A percentile compares a stretch with the other conserved stretches of the same genome.
These are phyloP conservation scores for Nesoenas mayeri DNA, from an alignment of 2,113 vertebrate genomes.

Conservation along the genomic window DNA sequence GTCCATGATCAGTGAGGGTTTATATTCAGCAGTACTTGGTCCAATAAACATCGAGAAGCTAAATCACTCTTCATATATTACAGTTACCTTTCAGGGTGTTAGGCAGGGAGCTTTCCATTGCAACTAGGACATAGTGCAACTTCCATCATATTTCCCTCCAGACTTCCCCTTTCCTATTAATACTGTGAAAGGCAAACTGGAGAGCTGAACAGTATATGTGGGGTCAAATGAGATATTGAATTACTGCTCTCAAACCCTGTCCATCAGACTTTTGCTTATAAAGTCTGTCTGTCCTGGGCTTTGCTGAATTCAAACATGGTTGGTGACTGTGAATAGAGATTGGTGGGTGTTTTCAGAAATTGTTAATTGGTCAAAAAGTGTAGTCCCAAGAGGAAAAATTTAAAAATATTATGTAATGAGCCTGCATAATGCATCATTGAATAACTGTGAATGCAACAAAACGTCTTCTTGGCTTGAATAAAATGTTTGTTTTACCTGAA, in stretches of 20 bases:
- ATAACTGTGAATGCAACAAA: neutral
- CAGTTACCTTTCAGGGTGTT: neutral
- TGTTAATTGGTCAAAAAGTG: neutral
- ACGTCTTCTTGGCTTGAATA: neutral
- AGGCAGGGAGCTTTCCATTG: neutral
- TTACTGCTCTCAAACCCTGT: neutral
- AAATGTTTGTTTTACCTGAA: neutral
- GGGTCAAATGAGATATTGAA: neutral
- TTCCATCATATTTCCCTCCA: neutral
- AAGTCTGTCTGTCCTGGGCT: neutral
- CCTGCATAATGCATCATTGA: neutral
- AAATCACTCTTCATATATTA: constrained; percentile 13
- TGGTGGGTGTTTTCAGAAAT: neutral
- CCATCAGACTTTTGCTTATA: neutral
- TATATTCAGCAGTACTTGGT: neutral
- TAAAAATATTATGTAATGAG: neutral
- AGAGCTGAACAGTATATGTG: neutral
- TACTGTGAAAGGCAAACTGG: neutral
- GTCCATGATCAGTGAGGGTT: neutral
- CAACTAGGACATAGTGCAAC: neutral
- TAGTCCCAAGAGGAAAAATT: neutral
- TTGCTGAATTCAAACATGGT: neutral
- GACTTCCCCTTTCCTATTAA: neutral
- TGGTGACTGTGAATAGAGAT: neutral
- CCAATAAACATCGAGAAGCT: constrained; percentile 6